These are phyloP conservation scores for Mechanitis messenoides DNA, from an alignment of 2,888 invertebrate species.

Conservation along the genomic window DNA sequence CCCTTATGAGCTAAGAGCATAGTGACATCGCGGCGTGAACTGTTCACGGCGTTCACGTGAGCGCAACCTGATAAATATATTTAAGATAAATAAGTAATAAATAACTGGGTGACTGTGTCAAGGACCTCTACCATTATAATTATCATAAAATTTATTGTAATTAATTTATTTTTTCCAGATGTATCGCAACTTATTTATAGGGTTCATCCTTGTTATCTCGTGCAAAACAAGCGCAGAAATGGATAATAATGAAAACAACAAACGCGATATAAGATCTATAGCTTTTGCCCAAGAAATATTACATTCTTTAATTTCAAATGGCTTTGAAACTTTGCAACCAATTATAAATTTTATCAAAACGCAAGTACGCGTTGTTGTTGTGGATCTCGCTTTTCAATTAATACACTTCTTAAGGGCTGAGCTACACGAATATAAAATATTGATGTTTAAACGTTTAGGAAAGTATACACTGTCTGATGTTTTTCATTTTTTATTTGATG, in stretches of 20 bases:
- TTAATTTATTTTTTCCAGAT: constrained; percentile 33
- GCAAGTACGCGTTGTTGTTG: constrained; percentile 44
- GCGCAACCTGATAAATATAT: no score
- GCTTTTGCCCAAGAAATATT: constrained; percentile 11
- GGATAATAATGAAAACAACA: constrained; percentile 2
- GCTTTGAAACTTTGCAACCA: constrained; percentile 35
- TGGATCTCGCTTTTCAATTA: constrained; percentile 39
- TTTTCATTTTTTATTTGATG: constrained; percentile 41
- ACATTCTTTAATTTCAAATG: constrained; percentile 21
- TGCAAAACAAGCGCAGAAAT: constrained; percentile 10
- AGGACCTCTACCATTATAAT: background rate
- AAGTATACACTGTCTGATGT: constrained; percentile 45
- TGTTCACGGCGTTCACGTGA: no score
- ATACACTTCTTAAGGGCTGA: constrained; percentile 36
- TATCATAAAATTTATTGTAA: background rate
- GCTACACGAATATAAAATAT: constrained; percentile 41
- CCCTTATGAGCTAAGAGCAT: no score
- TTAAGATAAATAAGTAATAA: background rate
- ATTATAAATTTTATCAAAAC: constrained; percentile 40
- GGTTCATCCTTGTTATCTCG: constrained; percentile 8
- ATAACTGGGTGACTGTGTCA: background rate
- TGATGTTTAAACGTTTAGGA: constrained; percentile 43
- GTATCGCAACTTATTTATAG: constrained; percentile 22
- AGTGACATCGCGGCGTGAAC: no score
- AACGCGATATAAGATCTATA: constrained; percentile 19